Evolutionary conservation across 2,113 vertebrate species (phyloP).

Genomic region (Eretmochelys imbricata): DNA sequence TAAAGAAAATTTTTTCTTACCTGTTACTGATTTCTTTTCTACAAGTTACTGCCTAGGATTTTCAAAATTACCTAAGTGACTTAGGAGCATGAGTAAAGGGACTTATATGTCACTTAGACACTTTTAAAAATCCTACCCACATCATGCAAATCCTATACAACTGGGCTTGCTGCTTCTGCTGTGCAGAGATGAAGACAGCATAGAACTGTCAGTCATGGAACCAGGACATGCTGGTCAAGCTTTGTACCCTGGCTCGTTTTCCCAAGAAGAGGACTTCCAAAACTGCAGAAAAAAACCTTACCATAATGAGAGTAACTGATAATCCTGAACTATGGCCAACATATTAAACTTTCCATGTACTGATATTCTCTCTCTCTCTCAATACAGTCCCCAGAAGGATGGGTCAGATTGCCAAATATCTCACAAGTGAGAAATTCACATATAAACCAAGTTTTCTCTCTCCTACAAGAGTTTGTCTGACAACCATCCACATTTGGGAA

Average conservation of each 20-base stretch:
- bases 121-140: conserved; percentile 8
- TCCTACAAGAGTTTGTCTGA: not conserved
- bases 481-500: not conserved
- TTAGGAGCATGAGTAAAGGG: not conserved
- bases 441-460: not conserved
- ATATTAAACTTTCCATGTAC: not conserved
- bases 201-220: not conserved
- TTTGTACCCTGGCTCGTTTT: not conserved
- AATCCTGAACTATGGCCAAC: not conserved
- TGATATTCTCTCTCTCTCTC: not conserved
- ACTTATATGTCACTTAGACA: not conserved
- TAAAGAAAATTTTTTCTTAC: conserved; percentile 57
- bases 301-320: not conserved
- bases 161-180: not conserved
- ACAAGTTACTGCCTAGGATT: conserved; percentile 36
- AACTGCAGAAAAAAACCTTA: not conserved
- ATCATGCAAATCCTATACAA: not conserved
- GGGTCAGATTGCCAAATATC: rapidly evolving
- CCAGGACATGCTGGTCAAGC: not conserved
- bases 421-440: not conserved
- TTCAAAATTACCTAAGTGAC: conserved; percentile 27
- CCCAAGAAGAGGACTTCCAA: not conserved
- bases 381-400: not conserved
- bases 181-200: not conserved
- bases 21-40: conserved; percentile 54